These are phyloP conservation scores for Galaxea fascicularis DNA, from an alignment of 92 coral and sea anemone species.

Conservation along the genomic window DNA sequence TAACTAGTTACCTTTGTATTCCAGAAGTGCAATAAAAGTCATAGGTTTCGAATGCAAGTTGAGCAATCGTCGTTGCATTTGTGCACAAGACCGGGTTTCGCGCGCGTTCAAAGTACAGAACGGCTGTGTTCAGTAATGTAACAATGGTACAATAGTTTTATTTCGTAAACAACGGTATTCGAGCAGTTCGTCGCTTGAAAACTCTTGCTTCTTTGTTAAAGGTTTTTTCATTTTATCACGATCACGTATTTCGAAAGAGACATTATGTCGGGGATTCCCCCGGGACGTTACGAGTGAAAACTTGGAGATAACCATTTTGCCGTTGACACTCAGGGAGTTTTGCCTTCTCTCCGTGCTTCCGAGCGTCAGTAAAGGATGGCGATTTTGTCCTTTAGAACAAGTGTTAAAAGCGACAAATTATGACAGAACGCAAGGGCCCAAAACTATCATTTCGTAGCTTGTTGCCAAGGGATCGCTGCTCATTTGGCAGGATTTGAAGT, in stretches of 20 bases:
- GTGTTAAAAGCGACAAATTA: neutral
- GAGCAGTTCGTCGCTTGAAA: conserved; percentile 2
- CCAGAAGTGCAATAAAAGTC: neutral
- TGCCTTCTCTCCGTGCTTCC: neutral
- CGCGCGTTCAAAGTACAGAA: conserved; percentile 19
- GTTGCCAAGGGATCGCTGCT: neutral
- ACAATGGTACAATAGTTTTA: conserved; percentile 55
- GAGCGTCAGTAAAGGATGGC: no score
- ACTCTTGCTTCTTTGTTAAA: neutral
- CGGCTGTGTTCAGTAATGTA: conserved; percentile 2
- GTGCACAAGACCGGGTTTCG: neutral
- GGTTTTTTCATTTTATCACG: neutral
- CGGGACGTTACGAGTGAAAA: conserved; percentile 8
- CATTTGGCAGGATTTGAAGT: neutral
- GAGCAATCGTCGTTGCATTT: neutral
- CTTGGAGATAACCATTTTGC: neutral
- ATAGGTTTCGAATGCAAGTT: neutral
- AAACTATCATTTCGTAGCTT: neutral
- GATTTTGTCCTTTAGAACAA: neutral
- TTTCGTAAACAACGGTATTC: conserved; percentile 45
- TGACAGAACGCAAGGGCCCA: neutral
- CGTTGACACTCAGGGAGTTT: neutral
- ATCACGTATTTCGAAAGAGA: neutral
- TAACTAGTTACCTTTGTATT: no score
- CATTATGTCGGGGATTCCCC: conserved; percentile 50